Evolutionary conservation across 2,797 vertebrate genomes (phyloP).

Genomic region (Choloepus didactylus): DNA sequence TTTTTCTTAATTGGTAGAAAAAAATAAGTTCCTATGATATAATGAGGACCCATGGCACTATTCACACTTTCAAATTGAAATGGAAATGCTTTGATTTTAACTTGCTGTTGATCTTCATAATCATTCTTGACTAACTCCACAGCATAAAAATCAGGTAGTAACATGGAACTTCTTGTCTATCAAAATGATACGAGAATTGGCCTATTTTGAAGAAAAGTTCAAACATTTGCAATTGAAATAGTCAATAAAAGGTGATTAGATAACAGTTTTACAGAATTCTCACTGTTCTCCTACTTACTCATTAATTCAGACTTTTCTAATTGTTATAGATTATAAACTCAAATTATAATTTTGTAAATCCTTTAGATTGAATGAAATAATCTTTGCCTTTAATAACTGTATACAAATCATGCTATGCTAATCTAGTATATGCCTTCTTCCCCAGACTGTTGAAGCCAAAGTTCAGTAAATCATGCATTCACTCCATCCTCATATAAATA

Average conservation of each 20-base stretch:
- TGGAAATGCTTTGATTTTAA: constrained; percentile 56
- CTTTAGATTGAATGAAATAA: constrained; percentile 51
- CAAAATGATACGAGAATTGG: constrained; percentile 32
- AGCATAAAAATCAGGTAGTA: background rate
- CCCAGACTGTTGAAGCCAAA: constrained; percentile 14
- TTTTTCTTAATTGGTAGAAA: background rate
- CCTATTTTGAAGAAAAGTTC: constrained; percentile 66
- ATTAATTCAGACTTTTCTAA: constrained; percentile 57
- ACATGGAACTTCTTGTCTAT: background rate
- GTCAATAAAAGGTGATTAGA: constrained; percentile 67
- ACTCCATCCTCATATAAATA: background rate
- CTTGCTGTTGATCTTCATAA: constrained; percentile 35
- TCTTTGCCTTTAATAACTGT: background rate
- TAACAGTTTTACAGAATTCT: constrained; percentile 54
- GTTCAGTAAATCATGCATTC: background rate
- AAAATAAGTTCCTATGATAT: constrained; percentile 54
- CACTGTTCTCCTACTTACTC: background rate
- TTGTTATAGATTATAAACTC: background rate
- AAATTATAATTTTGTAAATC: constrained; percentile 44
- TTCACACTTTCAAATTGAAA: constrained; percentile 56
- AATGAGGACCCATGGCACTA: constrained; percentile 59
- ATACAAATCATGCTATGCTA: background rate
- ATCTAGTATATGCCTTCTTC: background rate
- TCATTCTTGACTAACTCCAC: constrained; percentile 20
- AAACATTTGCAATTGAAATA: constrained; percentile 70